These are phyloP conservation scores for Excalfactoria chinensis DNA, from an alignment of 2,113 vertebrate species.

Conservation along the genomic window DNA sequence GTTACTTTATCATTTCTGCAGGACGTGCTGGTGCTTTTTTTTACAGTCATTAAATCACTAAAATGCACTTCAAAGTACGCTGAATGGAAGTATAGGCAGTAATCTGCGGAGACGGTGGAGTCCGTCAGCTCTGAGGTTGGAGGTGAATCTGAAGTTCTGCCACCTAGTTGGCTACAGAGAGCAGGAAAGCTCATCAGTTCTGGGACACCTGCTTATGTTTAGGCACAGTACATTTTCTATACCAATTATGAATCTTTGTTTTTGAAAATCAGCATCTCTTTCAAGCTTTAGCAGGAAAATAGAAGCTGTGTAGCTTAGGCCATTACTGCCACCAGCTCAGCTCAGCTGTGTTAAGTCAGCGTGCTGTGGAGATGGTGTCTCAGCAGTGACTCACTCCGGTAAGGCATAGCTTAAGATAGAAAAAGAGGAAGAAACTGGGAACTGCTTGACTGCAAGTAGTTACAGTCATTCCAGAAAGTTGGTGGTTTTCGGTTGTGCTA, in stretches of 20 bases:
- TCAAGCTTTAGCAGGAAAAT: neutral
- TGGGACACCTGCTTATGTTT: neutral
- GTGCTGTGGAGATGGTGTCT: slow-evolving; percentile 9
- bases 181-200: neutral
- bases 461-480: neutral
- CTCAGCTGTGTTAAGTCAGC: neutral
- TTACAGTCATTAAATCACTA: neutral
- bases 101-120: neutral
- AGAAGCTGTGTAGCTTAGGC: neutral
- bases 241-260: neutral
- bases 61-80: neutral
- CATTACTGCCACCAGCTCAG: neutral
- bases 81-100: neutral
- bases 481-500: fast-evolving
- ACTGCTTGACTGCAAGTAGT: neutral
- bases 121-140: neutral
- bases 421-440: slow-evolving; percentile 25
- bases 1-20: neutral
- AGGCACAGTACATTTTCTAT: neutral
- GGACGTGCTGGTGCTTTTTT: neutral
- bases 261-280: slow-evolving; percentile 8
- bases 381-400: neutral
- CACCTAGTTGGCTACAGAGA: neutral
- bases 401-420: neutral
- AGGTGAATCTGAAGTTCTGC: neutral